Evolutionary conservation across 1,140 invertebrate genomes (phyloP), one percentile per base, ranked within the genome.

Genomic region (Dendrolimus punctatus): DNA sequence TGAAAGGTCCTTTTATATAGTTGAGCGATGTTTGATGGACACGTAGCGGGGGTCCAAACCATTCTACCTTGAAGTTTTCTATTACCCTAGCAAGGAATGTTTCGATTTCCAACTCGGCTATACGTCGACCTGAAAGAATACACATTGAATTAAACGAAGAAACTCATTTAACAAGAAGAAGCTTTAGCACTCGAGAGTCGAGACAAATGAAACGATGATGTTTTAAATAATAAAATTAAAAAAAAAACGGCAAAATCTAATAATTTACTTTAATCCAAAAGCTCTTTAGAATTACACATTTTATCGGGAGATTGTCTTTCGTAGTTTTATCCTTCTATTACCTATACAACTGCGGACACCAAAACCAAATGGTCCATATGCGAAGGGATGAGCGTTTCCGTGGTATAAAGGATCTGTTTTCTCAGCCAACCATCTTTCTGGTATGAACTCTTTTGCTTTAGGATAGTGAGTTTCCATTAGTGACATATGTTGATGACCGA

Each of bases 81-180:
- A 91, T 78, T 38, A 93, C 73, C 67, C 90, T 88, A n/a, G 89
- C 75, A 5, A 93, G 55, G 41, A 91, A 88, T 36, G 92, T 85
- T 69, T 92, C 90, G 49, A 94, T 70, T 72, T 94, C 92, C 66
- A 94, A 85, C 70, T 93, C 91, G 4, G 93, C 93, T 61, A 95
- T 90, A 51, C 94, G 81, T 58, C 91, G 89, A 52, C 89, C 89
- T 84, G 60, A 4, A 64, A 62, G 41, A 53, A 37, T 51, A 45
- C 5, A 23, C 3, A 23, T 23, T 23, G 23, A 23, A 23, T 23
- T 23, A 23, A 23, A 23, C 1, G 23, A 23, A 23, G 23, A 3
- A 23, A 23, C 23, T 23, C 3, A 23, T 23, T 23, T 23, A 23
- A 23, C 23, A 23, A 23, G 23, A 23, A 23, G 23, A 2, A 23